These are phyloP conservation scores for Sphaeridia pumilis DNA, from an alignment of 2,888 invertebrate species.

Conservation along the genomic window DNA sequence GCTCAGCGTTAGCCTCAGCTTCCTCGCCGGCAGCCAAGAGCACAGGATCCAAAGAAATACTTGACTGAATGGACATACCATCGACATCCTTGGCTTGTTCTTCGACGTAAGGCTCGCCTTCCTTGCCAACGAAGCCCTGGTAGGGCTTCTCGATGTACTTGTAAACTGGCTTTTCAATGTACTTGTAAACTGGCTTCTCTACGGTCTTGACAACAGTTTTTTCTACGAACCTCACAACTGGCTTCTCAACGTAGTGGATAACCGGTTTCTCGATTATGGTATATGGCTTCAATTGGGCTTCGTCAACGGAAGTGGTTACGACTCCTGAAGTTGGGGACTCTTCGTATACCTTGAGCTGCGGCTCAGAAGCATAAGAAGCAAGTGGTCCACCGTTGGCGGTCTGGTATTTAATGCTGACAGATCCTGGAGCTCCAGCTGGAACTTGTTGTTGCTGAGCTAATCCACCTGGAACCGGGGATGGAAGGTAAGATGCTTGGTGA, in stretches of 20 bases:
- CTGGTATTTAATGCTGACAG: neutral
- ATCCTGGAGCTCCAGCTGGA: too few relatives aligned
- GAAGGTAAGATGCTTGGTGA: too few relatives aligned
- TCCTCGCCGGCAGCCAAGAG: too few relatives aligned
- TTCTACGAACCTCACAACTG: conserved; percentile 10
- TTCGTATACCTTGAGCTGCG: too few relatives aligned
- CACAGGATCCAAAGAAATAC: neutral
- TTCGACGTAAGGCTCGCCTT: conserved; percentile 4
- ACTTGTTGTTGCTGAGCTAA: too few relatives aligned
- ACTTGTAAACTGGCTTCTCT: conserved; percentile 14
- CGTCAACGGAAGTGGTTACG: too few relatives aligned
- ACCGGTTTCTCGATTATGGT: conserved; percentile 15
- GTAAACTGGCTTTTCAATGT: conserved; percentile 12
- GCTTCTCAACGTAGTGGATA: conserved; percentile 12
- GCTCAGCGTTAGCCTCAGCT: too few relatives aligned
- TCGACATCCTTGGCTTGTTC: neutral
- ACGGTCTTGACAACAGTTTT: conserved; percentile 12
- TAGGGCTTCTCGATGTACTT: neutral
- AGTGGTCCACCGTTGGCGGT: neutral
- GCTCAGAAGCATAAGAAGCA: too few relatives aligned
- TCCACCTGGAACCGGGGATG: too few relatives aligned
- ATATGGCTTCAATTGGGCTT: conserved; percentile 10
- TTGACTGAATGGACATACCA: neutral
- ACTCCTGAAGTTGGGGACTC: too few relatives aligned
- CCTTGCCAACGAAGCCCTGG: neutral